Percentiles rank a stretch among this genome's conserved stretches.
These are phyloP conservation scores for Vulpes vulpes DNA, from an alignment of 2,113 vertebrate species.

Conservation along the genomic window DNA sequence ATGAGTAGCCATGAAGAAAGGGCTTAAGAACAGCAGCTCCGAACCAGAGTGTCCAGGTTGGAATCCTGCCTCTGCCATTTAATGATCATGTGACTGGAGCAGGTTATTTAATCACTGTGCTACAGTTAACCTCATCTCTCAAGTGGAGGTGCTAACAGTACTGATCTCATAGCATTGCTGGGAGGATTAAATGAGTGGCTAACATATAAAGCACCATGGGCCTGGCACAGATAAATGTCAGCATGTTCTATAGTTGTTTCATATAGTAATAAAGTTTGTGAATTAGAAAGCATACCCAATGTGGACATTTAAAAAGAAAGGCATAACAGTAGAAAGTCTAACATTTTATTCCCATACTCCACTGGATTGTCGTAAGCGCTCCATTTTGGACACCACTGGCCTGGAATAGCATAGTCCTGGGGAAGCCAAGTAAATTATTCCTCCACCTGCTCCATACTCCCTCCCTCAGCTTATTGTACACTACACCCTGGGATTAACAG, in stretches of 20 bases:
- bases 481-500: not conserved
- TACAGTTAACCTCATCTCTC: not conserved
- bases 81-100: not conserved
- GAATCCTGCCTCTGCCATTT: not conserved
- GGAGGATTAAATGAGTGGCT: not conserved
- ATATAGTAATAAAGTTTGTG: not conserved
- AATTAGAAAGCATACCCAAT: not conserved
- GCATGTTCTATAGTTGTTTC: not conserved
- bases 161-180: not conserved
- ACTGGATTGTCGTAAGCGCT: not conserved
- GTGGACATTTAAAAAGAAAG: not conserved
- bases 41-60: not conserved
- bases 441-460: not conserved
- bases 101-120: not conserved
- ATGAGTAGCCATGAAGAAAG: too few relatives aligned
- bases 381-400: not conserved
- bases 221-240: not conserved
- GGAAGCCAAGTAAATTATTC: not conserved
- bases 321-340: not conserved
- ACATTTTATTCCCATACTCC: not conserved
- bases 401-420: not conserved
- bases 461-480: rapidly evolving
- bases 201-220: not conserved
- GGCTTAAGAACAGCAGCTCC: not conserved
- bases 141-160: not conserved